Evolutionary conservation across 1,140 invertebrate species (phyloP), one percentile per base, ranked within the genome.

Genomic region (Laodelphax striatellus): DNA sequence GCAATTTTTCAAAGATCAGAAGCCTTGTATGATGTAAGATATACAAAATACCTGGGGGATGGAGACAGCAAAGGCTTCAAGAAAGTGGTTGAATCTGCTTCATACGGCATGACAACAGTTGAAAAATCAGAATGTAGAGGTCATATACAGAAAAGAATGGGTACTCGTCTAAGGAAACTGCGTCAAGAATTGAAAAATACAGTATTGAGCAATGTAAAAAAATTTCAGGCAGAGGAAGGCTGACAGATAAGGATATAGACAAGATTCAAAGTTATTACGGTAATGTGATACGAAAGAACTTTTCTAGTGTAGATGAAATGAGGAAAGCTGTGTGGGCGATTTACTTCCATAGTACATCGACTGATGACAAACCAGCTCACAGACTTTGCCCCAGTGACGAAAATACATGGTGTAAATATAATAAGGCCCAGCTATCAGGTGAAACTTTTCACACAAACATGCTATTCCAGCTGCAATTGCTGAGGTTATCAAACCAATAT

Each of bases 401-500:
- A 2, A 43, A 28, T 14, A 60, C 43, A 28, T 64, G 62, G 62
- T 66, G 64, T 52, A 64, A 64, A 53, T 64, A 57, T 16, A 50
- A 50, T 13, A 24, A 17, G 14, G 57, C 57, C 21, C 46, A 43
- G 57, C 8, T 43, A 22, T 50, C 38, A 9, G 52, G 52, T 43
- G 57, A 58, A 58, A 5, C 16, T 58, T 50, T 52, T 43, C 28
- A 8, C 57, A 58, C 43, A 24, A 46, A 50, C 46, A 50, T 28
- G 9, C n/a, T 17, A 28, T 31, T 9, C 43, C 42, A 31, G 22
- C 24, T 17, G 13, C 57, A 42, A 22, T 31, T 21, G 34, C 46
- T 17, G 54, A 60, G 41, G 42, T 64, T 22, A 64, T 68, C 8
- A 58, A 60, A n/a, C 67, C 62, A 56, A 46, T 63, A 42, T 66